Evolutionary conservation across 2,113 vertebrate species (phyloP), one percentile per base, ranked within the genome.

Genomic region (Setophaga kirtlandii): DNA sequence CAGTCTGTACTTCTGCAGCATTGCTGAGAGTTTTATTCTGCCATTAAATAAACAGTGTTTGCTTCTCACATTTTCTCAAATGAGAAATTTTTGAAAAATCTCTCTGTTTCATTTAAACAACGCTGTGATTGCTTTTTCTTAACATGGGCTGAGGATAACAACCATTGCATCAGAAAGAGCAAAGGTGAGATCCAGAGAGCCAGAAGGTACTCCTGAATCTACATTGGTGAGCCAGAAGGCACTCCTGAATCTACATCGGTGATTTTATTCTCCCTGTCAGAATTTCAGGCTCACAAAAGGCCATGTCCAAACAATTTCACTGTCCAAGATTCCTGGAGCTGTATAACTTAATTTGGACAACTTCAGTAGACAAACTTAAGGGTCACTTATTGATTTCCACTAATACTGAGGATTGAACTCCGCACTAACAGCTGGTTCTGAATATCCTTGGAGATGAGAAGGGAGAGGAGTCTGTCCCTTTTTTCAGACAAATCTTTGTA

Each of bases 251-350:
- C 55, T 77, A 47, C 65, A 92, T n/a, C 11, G 20, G 18, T 85
- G 74, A 64, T 31, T 89, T 96, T 91, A 89, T 71, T 62, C 52
- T 91, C 28, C 41, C 25, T 63, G 75, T 91, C 81, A 94, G 46
- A 87, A 87, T 85, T 93, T 91, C 74, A 87, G 81, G 78, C 62
- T 85, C 70, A 89, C 62, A 84, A 91, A 95, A 83, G 59, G 70
- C 67, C 70, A 83, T 7, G 33, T 81, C 62, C 62, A 87, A 93
- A 90, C 14, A 77, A 88, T 64, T 85, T 91, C 49, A 25, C 49
- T 80, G 37, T n/a, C 59, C 22, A 37, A 83, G n/a, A 39, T 55
- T 47, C 23, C 39, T 31, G 58, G 30, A 87, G 52, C 46, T 80
- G 44, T 56, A 73, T 69, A 68, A 92, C 49, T 76, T 64, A 79